Evolutionary conservation across 2,888 invertebrate species (phyloP).

Genomic region (Pseudococcus viburni): DNA sequence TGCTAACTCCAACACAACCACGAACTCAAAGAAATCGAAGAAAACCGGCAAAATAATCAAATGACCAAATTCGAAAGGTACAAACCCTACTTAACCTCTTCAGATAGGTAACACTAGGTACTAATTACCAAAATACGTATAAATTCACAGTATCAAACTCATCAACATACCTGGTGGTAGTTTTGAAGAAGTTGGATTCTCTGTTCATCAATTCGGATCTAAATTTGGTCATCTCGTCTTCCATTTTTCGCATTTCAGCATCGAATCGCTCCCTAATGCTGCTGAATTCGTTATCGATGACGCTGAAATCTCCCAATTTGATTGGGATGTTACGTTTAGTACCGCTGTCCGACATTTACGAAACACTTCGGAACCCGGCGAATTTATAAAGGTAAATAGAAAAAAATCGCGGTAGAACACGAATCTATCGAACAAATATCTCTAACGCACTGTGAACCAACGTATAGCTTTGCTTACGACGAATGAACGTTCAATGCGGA

Average conservation of each 20-base stretch:
- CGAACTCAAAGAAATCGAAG: no score
- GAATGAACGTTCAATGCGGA: conserved; percentile 41
- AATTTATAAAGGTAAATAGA: conserved; percentile 35
- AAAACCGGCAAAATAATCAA: no score
- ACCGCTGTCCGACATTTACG: conserved; percentile 75
- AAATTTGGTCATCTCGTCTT: conserved; percentile 97
- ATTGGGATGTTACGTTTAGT: conserved; percentile 92
- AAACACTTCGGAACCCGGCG: conserved; percentile 51
- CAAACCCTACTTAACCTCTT: no score
- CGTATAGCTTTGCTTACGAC: not conserved
- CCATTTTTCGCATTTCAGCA: conserved; percentile 98
- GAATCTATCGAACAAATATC: conserved; percentile 37
- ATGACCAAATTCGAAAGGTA: no score
- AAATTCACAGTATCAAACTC: not conserved
- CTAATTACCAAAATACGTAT: not conserved
- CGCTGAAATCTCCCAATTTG: conserved; percentile 93
- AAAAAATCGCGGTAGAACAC: conserved; percentile 49
- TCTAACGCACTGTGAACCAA: not conserved
- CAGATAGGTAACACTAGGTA: not conserved
- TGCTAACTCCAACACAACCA: no score
- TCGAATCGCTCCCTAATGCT: conserved; percentile 96
- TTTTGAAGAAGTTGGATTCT: conserved; percentile 92
- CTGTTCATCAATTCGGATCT: conserved; percentile 93
- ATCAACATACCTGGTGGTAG: conserved; percentile 82
- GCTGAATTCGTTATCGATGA: conserved; percentile 96